Base-by-base conservation (phyloP, 2,113 vertebrate genomes). In the Dasypus novemcinctus region DNA sequence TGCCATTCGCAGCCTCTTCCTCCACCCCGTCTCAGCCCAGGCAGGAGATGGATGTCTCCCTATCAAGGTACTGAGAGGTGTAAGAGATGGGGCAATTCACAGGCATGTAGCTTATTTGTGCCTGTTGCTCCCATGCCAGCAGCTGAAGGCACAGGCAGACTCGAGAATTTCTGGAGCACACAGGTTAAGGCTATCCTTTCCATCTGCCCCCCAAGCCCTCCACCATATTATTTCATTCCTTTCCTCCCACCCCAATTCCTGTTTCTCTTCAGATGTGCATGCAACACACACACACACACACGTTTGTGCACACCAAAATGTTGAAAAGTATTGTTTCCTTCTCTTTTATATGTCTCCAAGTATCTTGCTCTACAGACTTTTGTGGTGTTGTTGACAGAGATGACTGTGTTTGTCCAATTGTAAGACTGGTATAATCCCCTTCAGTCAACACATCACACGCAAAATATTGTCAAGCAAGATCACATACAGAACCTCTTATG, bases 1-100 rank as follows among this genome's bases (percentile, higher is more conserved):
- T n/a, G 97, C 96, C 10, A 98, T 99, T 97, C 98, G 98, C 52
- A 93, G 14, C 3, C 99, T 98, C 96, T 98, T 98, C 25, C 1
- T 98, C 69, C 98, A 97, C 87, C 98, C 98, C 74, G 93, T 96
- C 64, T 36, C 52, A 36, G 31, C 25, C 46, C 78, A 76, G 29
- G 33, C n/a, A 54, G 13, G 54, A 86, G 38, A 69, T 12, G 3
- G 49, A 69, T 33, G 23, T 12, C 76, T 69, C 38, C 52, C 38
- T 5, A 29, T 52, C 27, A 1, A 14, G 14, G 49, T 46, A 2
- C 36, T 20, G 6, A 36, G 38, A 69, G 52, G 8, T 7, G 23
- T 66, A 49, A 38, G n/a, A 31, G 21, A 23, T 29, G 52, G 21
- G 21, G 38, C 13, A 23, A 29, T 46, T 43, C 36, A 13, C 29